Base-by-base conservation (phyloP, 2,888 invertebrate genomes). In the Oscheius sp. region DNA sequence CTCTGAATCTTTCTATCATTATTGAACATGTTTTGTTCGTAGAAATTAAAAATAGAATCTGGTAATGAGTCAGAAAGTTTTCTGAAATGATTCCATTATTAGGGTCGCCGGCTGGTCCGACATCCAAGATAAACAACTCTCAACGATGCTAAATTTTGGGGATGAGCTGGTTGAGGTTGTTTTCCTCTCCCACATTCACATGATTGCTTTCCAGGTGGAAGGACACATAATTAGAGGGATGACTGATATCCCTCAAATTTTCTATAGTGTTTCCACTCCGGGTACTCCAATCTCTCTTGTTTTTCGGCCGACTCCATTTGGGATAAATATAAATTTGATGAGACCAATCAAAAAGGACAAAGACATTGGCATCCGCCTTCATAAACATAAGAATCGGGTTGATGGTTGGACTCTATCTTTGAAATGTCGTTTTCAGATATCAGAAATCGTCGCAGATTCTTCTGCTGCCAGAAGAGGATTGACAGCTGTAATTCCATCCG, bases 51-150 rank as follows among this genome's bases (percentile, higher is more conserved):
- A 33, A 33, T 12, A 10, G 65, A 17, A 31, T 65, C 25, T 65
- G 65, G 64, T 64, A 23, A 29, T 23, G 27, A 48, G 2, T 34
- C 34, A 3, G 2, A 2, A 58, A 39, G 25, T 15, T 23, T 45
- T 39, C n/a, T 29, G 1, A 12, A 42, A 42, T 23, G 39, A 20
- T 37, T 8, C 8, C 25, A 5, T 2, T 10, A 17, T n/a, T 25
- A 61, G 61, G 64, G 64, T 64, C 10, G 64, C 48, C 10, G 64
- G 64, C n/a, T 64, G 64, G 64, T 48, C 64, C 12, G 64, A 64
- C 10, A 17, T 33, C 5, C 64, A 64, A 20, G 64, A 64, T 25
- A 64, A 64, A 25, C 64, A 64, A 34, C 64, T 64, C 2, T 31
- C 64, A 8, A 17, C 64, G 6, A 50, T 64, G 50, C 20, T 64